Conservation (phyloP, 2,113 vertebrate genomes). For the Opisthocomus hoazin region DNA sequence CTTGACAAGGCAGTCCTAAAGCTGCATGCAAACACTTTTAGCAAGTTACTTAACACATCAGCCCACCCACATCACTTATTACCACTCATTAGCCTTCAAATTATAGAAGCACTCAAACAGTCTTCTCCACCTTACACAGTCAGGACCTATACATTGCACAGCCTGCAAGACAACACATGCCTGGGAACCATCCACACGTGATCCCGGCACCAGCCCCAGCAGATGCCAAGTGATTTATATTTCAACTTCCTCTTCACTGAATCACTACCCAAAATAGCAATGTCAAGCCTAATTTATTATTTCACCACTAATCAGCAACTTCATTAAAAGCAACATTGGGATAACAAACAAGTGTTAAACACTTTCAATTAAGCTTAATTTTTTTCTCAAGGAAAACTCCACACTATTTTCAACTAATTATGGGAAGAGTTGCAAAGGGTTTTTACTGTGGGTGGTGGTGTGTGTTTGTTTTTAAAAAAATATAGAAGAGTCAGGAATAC, state of each 20-base stretch:
- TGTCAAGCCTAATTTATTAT: neutral
- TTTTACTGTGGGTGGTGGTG: neutral
- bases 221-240: neutral
- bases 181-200: neutral
- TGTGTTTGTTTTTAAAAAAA: neutral
- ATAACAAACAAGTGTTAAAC: neutral
- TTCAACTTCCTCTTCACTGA: neutral
- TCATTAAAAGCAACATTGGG: constrained; percentile 17
- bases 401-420: neutral
- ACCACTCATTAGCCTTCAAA: neutral
- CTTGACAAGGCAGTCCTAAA: neutral
- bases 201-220: neutral
- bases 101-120: neutral
- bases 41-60: neutral
- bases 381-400: neutral
- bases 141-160: neutral
- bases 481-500: neutral
- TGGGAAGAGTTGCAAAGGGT: neutral
- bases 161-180: neutral
- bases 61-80: neutral
- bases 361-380: neutral
- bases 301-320: neutral
- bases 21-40: neutral
- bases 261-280: neutral
- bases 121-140: neutral